Evolutionary conservation across 2,113 vertebrate species (phyloP).

Genomic region (Dryoscopus gambensis): DNA sequence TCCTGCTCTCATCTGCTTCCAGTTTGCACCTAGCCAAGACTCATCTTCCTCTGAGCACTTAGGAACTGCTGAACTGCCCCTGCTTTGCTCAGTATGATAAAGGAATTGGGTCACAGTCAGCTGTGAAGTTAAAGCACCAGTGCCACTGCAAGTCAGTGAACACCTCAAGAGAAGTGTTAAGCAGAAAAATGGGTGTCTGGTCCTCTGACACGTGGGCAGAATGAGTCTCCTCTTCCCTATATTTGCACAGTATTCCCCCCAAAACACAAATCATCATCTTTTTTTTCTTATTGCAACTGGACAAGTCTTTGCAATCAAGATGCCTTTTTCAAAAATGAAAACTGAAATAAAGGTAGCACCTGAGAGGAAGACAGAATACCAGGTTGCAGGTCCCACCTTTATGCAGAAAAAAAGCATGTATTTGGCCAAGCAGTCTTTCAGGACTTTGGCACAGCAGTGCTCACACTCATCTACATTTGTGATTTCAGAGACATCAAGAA

Average conservation of each 20-base stretch:
- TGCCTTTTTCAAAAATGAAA: not conserved
- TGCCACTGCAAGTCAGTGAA: not conserved
- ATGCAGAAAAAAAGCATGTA: accelerated
- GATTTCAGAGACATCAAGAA: not conserved
- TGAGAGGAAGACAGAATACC: not conserved
- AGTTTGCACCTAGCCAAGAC: not conserved
- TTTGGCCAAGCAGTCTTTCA: not conserved
- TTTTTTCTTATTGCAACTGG: not conserved
- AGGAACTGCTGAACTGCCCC: not conserved
- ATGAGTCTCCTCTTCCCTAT: not conserved
- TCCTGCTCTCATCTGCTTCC: not conserved
- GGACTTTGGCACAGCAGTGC: not conserved
- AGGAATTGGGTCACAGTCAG: not conserved
- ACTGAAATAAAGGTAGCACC: not conserved
- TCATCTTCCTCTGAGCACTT: not conserved
- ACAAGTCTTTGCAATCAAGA: not conserved
- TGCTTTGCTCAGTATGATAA: not conserved
- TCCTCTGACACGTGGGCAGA: not conserved
- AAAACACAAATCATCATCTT: too few relatives aligned
- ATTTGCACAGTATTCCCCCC: not conserved
- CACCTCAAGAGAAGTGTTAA: not conserved
- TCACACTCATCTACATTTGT: not conserved
- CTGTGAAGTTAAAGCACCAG: not conserved
- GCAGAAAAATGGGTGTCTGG: not conserved
- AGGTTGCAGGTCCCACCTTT: not conserved